Base-by-base conservation (phyloP, 2,113 vertebrate species). In the Pipa parva region DNA sequence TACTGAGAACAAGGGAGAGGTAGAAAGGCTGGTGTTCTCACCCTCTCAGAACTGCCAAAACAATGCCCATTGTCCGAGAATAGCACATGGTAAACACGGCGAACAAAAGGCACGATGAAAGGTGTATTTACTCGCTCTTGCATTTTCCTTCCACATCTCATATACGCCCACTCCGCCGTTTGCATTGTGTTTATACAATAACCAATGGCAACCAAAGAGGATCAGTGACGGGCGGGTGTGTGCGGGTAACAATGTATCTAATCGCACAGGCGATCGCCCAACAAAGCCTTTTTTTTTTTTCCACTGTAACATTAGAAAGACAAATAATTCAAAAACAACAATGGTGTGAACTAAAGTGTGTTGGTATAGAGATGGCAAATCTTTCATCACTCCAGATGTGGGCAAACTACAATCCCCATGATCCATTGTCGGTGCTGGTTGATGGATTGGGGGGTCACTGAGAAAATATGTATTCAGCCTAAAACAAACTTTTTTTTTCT, bases 31-130 rank as follows among this genome's bases (percentile, higher is more conserved):
- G n/a, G 72, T 48, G 75, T 78, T 45, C 66, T 72, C 65, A 79
- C 54, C 57, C 80, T 74, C 66, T 59, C 76, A 75, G 72, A 81
- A 64, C 76, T 11, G 7, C 72, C 1, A 83, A 82, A 81, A 67
- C 72, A 78, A 81, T 69, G 78, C 46, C 66, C 71, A 75, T 74
- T 74, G 80, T 82, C 77, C 80, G 80, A 72, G 76, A 87, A 86
- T 76, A 82, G 81, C 74, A 72, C 78, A 74, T 59, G 51, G 78
- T 79, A 85, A 88, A 85, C 75, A 87, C 33, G 42, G 49, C 59
- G 72, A 78, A 88, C 81, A 88, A 88, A 88, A 81, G 80, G 51
- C 65, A 69, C 36, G 79, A 80, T 80, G 85, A 84, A 84, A 86
- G 79, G 77, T 27, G 11, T 83, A 76, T 87, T 85, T 85, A 82